These are phyloP conservation scores for Sus scrofa DNA, from an alignment of 2,113 vertebrate genomes.

Conservation along the genomic window DNA sequence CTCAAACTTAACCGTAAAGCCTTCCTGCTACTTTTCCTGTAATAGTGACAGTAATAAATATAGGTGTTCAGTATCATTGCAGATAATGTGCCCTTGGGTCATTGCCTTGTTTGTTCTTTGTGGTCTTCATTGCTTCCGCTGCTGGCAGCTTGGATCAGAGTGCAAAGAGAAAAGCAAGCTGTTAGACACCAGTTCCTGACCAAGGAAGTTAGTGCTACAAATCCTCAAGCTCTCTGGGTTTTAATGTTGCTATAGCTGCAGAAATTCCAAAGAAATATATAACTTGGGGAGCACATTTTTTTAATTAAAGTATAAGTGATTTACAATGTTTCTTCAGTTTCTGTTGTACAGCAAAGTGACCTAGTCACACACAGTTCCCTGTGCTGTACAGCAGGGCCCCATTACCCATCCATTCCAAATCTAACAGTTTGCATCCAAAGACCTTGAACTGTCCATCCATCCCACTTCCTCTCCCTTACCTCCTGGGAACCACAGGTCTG, in stretches of 20 bases:
- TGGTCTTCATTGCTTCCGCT: neutral
- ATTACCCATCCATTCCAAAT: no score
- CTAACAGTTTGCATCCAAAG: no score
- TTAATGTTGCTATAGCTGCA: constrained; percentile 2
- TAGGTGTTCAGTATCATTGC: neutral
- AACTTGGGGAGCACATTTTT: neutral
- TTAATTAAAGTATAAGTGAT: no score
- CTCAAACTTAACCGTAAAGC: neutral
- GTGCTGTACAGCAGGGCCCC: no score
- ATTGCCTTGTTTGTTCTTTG: neutral
- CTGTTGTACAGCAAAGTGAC: no score
- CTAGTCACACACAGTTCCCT: no score
- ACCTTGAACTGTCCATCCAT: no score
- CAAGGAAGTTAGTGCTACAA: neutral
- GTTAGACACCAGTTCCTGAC: neutral
- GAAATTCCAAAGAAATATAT: neutral
- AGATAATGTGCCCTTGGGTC: neutral
- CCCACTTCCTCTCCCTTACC: no score
- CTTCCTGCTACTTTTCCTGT: neutral
- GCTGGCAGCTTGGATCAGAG: neutral
- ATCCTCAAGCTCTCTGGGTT: neutral
- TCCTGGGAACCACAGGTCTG: no score
- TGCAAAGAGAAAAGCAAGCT: neutral
- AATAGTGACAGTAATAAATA: neutral
- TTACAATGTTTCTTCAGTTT: no score